Conservation (phyloP, 2,113 vertebrate species). For the Dromiciops gliroides region DNA sequence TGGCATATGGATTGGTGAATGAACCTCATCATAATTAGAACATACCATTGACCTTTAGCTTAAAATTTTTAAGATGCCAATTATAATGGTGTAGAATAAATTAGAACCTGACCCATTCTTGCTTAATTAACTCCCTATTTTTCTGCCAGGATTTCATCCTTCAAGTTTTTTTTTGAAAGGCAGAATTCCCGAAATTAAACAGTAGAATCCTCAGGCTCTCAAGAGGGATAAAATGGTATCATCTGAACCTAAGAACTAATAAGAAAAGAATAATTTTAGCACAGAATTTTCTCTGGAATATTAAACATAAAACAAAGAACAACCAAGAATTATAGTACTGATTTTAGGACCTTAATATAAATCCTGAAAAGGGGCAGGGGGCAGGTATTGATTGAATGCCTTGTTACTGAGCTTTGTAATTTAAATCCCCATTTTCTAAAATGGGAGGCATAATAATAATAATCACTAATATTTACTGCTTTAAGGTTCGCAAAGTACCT, state of each 20-base stretch:
- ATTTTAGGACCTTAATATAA: conserved; percentile 31
- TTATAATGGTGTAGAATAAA: conserved; percentile 64
- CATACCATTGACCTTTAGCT: conserved; percentile 44
- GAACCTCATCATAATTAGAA: conserved; percentile 51
- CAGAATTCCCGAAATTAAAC: conserved; percentile 63
- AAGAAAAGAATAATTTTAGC: conserved; percentile 64
- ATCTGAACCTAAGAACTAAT: conserved; percentile 53
- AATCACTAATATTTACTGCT: neutral
- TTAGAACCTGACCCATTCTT: conserved; percentile 69
- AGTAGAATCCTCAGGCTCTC: conserved; percentile 60
- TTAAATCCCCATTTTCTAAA: neutral
- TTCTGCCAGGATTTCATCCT: conserved; percentile 70
- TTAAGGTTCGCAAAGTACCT: neutral
- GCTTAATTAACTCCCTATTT: conserved; percentile 65
- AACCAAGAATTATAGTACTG: neutral
- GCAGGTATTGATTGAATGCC: neutral
- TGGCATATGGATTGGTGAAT: conserved; percentile 38
- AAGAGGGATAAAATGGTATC: conserved; percentile 34
- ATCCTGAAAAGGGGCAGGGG: neutral
- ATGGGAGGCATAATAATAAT: neutral
- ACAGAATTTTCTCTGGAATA: conserved; percentile 54
- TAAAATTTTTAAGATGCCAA: conserved; percentile 58
- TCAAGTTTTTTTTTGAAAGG: conserved; percentile 61
- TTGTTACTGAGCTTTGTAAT: neutral
- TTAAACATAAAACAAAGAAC: conserved; percentile 62